A percentile compares a stretch with the other conserved stretches of the same genome.
phyloP scores from a whole-genome alignment of 2,113 vertebrate genomes.

The Sinocyclocheilus grahami region DNA sequence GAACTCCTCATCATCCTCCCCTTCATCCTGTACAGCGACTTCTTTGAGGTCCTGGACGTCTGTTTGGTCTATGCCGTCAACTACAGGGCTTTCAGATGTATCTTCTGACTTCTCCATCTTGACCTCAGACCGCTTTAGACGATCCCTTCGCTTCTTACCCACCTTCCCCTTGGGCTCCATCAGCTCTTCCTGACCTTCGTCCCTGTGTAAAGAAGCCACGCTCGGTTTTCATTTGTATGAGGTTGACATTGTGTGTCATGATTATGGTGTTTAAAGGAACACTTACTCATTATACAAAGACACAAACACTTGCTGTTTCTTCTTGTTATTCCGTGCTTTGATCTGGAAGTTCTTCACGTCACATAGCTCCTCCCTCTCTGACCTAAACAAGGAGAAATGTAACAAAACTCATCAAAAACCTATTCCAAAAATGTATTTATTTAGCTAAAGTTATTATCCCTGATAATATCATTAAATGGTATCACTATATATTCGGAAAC shows the following conservation, averaged over 20 bases:
- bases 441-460: background rate
- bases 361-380: slow-evolving; percentile 81
- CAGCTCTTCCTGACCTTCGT: slow-evolving; percentile 11
- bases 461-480: background rate
- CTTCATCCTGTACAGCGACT: slow-evolving; percentile 7
- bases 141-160: slow-evolving; percentile 59
- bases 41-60: slow-evolving; percentile 32
- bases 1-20: slow-evolving; percentile 64
- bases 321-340: slow-evolving; percentile 77
- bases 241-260: background rate
- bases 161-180: slow-evolving; percentile 33
- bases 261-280: background rate
- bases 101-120: slow-evolving; percentile 65
- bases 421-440: background rate
- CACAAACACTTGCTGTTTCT: slow-evolving; percentile 80
- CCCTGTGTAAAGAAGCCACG: slow-evolving; percentile 15
- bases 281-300: slow-evolving; percentile 82
- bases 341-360: slow-evolving; percentile 80
- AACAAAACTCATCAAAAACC: background rate
- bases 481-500: background rate
- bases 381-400: slow-evolving; percentile 65
- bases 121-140: slow-evolving; percentile 61
- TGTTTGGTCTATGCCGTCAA: slow-evolving; percentile 34
- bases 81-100: slow-evolving; percentile 1
- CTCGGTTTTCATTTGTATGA: background rate